Percentiles rank a stretch among this genome's conserved stretches.
These are phyloP conservation scores for Naja naja DNA, from an alignment of 2,113 vertebrate species.

Conservation along the genomic window DNA sequence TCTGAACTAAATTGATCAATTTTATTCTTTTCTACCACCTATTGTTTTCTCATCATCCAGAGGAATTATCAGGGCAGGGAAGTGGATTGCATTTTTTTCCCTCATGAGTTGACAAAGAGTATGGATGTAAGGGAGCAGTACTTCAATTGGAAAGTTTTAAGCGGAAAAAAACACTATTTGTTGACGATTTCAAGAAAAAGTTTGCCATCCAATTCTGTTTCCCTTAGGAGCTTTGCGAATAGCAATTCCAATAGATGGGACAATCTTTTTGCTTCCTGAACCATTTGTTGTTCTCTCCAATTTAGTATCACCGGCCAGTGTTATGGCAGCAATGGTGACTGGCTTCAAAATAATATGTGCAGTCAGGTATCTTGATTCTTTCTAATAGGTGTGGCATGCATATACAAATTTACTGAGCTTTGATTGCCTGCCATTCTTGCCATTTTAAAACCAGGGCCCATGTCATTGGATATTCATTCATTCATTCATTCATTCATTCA, in stretches of 20 bases:
- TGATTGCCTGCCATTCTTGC: not conserved
- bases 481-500: not conserved
- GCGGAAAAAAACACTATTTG: not conserved
- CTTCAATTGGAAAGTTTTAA: not conserved
- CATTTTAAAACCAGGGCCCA: not conserved
- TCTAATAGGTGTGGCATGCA: not conserved
- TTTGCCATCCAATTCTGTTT: not conserved
- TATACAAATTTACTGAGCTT: not conserved
- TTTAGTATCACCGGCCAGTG: not conserved
- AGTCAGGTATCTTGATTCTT: not conserved
- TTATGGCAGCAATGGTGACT: not conserved
- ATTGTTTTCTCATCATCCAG: constrained; percentile 24
- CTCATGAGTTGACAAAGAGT: not conserved
- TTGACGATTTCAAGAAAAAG: not conserved
- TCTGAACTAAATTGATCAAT: constrained; percentile 10
- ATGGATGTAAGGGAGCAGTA: not conserved
- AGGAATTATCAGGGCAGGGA: constrained; percentile 35
- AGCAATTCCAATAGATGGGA: not conserved
- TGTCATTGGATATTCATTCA: not conserved
- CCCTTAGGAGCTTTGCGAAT: not conserved
- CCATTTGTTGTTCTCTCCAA: not conserved
- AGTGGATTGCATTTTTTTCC: not conserved
- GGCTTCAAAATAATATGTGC: not conserved
- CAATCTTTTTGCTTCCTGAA: not conserved
- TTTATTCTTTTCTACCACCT: not conserved